These are phyloP conservation scores for Cacoxenus indagator DNA, from an alignment of 2,888 invertebrate genomes.

Conservation along the genomic window DNA sequence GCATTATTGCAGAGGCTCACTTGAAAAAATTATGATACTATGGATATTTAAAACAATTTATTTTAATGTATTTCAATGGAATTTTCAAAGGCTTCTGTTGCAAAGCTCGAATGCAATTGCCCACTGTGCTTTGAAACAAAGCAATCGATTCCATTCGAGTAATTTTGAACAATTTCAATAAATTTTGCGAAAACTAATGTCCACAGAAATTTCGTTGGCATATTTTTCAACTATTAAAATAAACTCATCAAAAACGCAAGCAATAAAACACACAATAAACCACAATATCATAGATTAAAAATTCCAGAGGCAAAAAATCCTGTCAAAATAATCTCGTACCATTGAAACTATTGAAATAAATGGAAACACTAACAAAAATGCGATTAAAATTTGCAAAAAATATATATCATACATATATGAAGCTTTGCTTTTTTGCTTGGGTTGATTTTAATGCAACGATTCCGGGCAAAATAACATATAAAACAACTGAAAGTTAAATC, in stretches of 20 bases:
- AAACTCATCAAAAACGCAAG: constrained; percentile 3
- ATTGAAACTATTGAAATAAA: neutral
- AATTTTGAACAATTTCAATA: neutral
- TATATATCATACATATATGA: neutral
- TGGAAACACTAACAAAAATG: neutral
- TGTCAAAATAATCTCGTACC: neutral
- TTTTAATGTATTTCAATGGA: neutral
- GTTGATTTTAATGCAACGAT: too few species aligned
- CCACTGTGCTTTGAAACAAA: neutral
- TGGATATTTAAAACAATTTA: too few species aligned
- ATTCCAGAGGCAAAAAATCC: neutral
- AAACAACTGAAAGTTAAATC: too few species aligned
- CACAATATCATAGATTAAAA: neutral
- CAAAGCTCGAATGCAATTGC: neutral
- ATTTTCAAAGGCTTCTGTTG: neutral
- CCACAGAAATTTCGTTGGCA: neutral
- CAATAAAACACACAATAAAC: constrained; percentile 11
- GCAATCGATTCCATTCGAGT: neutral
- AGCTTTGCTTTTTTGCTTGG: neutral
- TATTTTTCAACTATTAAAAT: neutral
- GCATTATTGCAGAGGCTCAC: too few species aligned
- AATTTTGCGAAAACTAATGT: neutral
- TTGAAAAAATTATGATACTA: too few species aligned
- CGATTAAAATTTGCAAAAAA: neutral
- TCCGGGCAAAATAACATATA: too few species aligned